Base-by-base conservation (phyloP, 92 coral and sea anemone species). In the Heteractis magnifica region DNA sequence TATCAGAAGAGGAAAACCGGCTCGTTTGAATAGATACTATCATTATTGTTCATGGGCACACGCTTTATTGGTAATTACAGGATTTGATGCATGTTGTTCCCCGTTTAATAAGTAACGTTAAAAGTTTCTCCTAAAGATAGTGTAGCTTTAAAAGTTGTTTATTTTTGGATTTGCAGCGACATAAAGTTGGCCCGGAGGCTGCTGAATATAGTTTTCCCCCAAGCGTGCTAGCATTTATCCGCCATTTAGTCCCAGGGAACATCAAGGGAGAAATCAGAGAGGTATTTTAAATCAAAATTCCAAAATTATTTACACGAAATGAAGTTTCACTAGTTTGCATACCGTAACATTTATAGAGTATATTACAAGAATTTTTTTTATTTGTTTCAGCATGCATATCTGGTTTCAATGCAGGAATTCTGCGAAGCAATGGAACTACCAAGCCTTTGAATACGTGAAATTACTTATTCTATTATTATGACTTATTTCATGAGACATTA, bases 331-430 rank as follows among this genome's bases (percentile, higher is more conserved):
- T 26, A 26, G 26, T 26, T 26, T 26, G 65, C 14, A 6, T 41
- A 73, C 21, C 19, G 56, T 73, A 6, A 73, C 15, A 73, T 51
- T 73, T 41, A 34, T 73, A 34, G 19, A 6, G 15, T 58, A 58
- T 51, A 21, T 5, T 12, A 4, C 26, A 41, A 41, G 15, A 20
- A n/a, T n/a, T 21, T 19, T 19, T 41, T 76, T 81, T 4, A 15
- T 55, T 65, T 60, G 14, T 81, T 77, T 83, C 79, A 87, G 93
- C 83, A 90, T 87, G 93, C 91, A 7, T 87, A 82, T 62, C 80
- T 84, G 55, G 93, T 90, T 34, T 75, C 82, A 50, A 56, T 87
- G 70, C 59, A 80, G 55, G 87, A 76, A 11, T 87, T 90, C 79
- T 90, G 91, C 52, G 65, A 48, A 49, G 86, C 85, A 20, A 75